Evolutionary conservation across 1,140 invertebrate genomes (phyloP), one percentile per base, ranked within the genome.

Genomic region (Philopotamus ludificatus): DNA sequence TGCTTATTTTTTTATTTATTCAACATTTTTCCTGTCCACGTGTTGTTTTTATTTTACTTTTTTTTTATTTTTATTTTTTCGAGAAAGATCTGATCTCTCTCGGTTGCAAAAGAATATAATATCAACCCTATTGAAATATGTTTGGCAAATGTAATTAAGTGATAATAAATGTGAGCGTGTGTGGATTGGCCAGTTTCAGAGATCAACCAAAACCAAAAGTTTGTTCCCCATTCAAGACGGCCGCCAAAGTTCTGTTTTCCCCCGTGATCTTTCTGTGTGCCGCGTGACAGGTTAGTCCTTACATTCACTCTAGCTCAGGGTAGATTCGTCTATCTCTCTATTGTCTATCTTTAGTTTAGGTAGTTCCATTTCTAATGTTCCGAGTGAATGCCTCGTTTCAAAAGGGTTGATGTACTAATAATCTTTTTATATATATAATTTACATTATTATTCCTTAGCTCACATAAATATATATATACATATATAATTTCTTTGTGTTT

Each of bases 221-320:
- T 76, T 85, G 83, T 81, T 83, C 82, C 78, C 83, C 83, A 81
- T 84, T 85, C 82, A 85, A 85, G 83, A 85, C 83, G 76, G 83
- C 83, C 75, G 82, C 84, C 77, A 84, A 85, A 84, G 82, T 84
- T 79, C 81, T 86, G 75, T 78, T 86, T 79, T 83, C 83, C 80
- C 84, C 84, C 76, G 83, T 86, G 82, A 84, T 86, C 80, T 86
- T 86, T 84, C 83, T 86, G 76, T 86, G 82, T 81, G 84, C 84
- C 74, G 84, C 84, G 74, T 86, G 82, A 82, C 63, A 64, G 69
- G 69, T 70, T 68, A 70, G 69, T 67, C 59, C 45, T 28, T 55
- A 51, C 57, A 20, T 61, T 50, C 60, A 65, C 49, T 66, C 65
- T 65, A 65, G 62, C 55, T 61, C 58, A 50, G 57, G 65, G 50